Base-by-base conservation (phyloP, 2,888 invertebrate genomes). In the Cremastinae sp. region DNA sequence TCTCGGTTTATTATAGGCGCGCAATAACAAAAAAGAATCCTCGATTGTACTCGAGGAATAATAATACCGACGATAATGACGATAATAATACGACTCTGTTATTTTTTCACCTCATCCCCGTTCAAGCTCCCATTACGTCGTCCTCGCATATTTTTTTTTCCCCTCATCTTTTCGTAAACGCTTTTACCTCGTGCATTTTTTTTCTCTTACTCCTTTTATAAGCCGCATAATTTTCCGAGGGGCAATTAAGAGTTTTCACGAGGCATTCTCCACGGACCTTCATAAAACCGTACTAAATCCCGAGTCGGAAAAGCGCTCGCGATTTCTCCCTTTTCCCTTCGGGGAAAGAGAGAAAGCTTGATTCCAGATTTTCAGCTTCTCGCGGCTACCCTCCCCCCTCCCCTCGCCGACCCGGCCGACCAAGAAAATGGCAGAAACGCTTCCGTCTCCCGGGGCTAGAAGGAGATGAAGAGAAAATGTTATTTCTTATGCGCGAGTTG, bases 201-300 rank as follows among this genome's bases (percentile, higher is more conserved):
- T 36, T 22, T 65, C 74, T 59, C 65, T 61, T 16, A 62, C 61
- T 77, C 61, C 74, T 71, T 69, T 62, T 75, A 75, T 77, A 76
- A 80, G 72, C 77, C 72, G 80, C 80, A 83, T 83, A 83, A 84
- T 84, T 87, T 87, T 53, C 78, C 79, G 76, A 65, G 80, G n/a
- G 83, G 82, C 86, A 88, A 88, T 88, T 88, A 88, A 88, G 86
- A 87, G 82, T 87, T 87, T 86, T 84, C 85, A 84, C 82, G 85
- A 83, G 84, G 83, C 84, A 84, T 85, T 86, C 86, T n/a, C 82
- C 85, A 86, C 86, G 85, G 84, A 82, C 84, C 85, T 86, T 87
- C 85, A 86, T 87, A 89, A 88, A 87, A 84, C 84, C 84, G 83
- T 83, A 85, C 83, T 88, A 88, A 88, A 89, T 88, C 86, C 83